Percentiles rank a stretch among this genome's conserved stretches.
These are phyloP conservation scores for Phoenicopterus ruber DNA, from an alignment of 2,113 vertebrate species.

Conservation along the genomic window DNA sequence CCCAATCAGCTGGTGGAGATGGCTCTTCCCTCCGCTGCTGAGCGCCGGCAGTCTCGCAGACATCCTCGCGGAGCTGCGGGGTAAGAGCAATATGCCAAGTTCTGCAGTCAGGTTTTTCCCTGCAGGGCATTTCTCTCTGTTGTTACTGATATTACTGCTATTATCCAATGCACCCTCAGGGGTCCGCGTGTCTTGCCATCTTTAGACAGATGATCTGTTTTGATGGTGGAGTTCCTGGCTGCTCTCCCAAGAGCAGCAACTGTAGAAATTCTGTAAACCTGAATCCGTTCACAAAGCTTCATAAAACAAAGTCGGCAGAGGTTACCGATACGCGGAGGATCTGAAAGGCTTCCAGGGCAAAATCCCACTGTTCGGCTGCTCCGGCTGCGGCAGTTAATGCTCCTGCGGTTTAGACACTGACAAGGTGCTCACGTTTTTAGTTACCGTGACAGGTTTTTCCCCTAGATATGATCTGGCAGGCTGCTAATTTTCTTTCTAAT, in stretches of 20 bases:
- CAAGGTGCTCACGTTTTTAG: neutral
- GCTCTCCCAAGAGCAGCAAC: neutral
- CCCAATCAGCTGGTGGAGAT: neutral
- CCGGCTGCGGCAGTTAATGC: neutral
- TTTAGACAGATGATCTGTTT: slow-evolving; percentile 24
- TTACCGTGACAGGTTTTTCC: neutral
- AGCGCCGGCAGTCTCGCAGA: neutral
- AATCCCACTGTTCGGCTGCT: neutral
- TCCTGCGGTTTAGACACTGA: neutral
- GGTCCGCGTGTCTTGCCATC: neutral
- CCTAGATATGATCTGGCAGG: neutral
- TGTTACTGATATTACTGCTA: slow-evolving; percentile 29
- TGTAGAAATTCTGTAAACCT: slow-evolving; percentile 42
- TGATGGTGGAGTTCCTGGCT: slow-evolving; percentile 34
- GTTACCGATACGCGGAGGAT: neutral
- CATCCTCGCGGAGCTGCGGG: neutral
- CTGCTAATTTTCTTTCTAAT: neutral
- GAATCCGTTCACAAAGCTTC: slow-evolving; percentile 49
- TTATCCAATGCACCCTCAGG: slow-evolving; percentile 6
- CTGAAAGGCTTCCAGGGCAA: slow-evolving; percentile 38
- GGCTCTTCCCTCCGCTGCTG: neutral
- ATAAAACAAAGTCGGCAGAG: slow-evolving; percentile 42
- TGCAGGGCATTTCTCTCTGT: slow-evolving; percentile 37
- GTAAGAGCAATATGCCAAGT: neutral
- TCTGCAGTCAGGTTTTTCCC: slow-evolving; percentile 24